Conservation (phyloP, 92 coral and sea anemone genomes). For the Paramuricea clavata region DNA sequence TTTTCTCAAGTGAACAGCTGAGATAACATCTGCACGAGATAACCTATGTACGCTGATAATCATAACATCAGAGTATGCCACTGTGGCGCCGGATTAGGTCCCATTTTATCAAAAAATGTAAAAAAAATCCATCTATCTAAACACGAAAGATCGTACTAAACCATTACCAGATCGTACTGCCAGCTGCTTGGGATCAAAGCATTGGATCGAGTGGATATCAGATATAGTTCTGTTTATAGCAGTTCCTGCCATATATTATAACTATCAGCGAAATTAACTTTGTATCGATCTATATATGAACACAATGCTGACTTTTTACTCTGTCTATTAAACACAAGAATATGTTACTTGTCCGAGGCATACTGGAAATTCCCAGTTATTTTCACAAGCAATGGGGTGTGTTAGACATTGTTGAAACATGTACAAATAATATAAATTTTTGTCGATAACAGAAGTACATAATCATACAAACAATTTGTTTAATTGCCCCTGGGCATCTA, state of each 20-base stretch:
- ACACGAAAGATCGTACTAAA: background rate
- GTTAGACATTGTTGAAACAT: background rate
- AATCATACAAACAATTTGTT: background rate
- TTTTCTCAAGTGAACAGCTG: background rate
- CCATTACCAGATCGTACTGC: too few species aligned
- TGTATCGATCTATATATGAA: too few species aligned
- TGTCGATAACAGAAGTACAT: background rate
- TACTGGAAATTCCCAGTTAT: background rate
- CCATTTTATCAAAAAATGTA: too few species aligned
- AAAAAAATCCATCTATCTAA: background rate
- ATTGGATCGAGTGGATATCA: too few species aligned
- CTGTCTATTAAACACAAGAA: too few species aligned
- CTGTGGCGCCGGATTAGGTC: background rate
- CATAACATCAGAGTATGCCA: too few species aligned
- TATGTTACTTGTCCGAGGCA: too few species aligned
- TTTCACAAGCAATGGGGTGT: background rate
- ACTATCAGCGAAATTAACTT: too few species aligned
- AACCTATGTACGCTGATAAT: background rate
- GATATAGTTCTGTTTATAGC: too few species aligned
- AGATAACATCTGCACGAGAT: background rate
- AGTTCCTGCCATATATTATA: too few species aligned
- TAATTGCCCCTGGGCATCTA: background rate
- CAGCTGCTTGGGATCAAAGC: background rate
- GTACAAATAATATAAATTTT: background rate
- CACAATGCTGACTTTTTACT: too few species aligned